phyloP scores from a whole-genome alignment of 2,797 vertebrate species.

The Lagocephalus sceleratus region DNA sequence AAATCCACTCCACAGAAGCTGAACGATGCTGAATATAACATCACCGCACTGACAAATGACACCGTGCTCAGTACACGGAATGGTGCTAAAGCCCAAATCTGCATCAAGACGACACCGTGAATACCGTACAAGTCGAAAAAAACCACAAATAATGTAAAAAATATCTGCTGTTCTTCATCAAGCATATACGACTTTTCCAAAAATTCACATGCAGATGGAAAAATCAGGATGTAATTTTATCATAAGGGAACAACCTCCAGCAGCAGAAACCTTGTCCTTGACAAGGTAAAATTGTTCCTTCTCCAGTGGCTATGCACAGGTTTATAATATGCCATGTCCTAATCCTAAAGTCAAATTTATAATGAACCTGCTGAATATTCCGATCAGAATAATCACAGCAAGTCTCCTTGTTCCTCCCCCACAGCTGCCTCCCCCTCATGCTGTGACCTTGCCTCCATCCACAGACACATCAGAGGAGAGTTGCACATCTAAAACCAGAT shows the following conservation, averaged over 20 bases:
- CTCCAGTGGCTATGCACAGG: slow-evolving; percentile 17
- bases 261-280: slow-evolving; percentile 16
- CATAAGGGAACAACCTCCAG: slow-evolving; percentile 1
- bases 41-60: too few species aligned
- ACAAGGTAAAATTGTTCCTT: slow-evolving; percentile 17
- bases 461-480: slow-evolving; percentile 29
- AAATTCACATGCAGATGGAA: too few species aligned
- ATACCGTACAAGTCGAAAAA: too few species aligned
- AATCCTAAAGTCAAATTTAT: slow-evolving; percentile 42
- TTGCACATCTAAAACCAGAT: too few species aligned
- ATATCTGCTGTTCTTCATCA: too few species aligned
- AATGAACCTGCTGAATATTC: slow-evolving; percentile 20
- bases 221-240: too few species aligned
- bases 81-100: too few species aligned
- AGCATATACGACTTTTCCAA: too few species aligned
- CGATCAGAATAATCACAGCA: slow-evolving; percentile 9
- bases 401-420: slow-evolving; percentile 1
- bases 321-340: slow-evolving; percentile 22
- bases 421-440: background rate
- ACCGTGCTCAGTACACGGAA: too few species aligned
- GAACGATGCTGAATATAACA: background rate
- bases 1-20: background rate
- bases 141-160: too few species aligned
- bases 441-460: slow-evolving; percentile 37
- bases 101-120: too few species aligned